Conservation (phyloP, 2,797 vertebrate genomes). For the Lateolabrax maculatus region DNA sequence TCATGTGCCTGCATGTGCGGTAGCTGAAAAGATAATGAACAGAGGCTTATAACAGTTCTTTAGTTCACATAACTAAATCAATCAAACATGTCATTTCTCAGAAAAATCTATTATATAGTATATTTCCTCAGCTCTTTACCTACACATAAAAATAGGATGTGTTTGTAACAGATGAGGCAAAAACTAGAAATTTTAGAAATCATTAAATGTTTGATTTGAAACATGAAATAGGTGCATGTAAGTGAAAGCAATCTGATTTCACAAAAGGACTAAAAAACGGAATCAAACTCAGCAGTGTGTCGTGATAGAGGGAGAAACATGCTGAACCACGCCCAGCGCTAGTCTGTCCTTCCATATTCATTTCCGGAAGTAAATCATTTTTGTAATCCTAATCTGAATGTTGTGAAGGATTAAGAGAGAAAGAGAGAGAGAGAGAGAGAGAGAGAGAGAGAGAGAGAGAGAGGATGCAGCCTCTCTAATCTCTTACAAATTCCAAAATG, state of each 20-base stretch:
- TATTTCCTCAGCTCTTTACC: neutral
- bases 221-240: neutral
- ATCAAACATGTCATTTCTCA: neutral
- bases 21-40: neutral
- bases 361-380: slow-evolving; percentile 89
- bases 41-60: neutral
- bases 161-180: neutral
- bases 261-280: neutral
- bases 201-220: neutral
- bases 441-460: slow-evolving; percentile 40
- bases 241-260: slow-evolving; percentile 1
- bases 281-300: slow-evolving; percentile 25
- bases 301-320: slow-evolving; percentile 18
- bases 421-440: slow-evolving; percentile 44
- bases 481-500: slow-evolving; percentile 59
- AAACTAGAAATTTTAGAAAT: neutral
- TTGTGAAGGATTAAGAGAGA: slow-evolving; percentile 80
- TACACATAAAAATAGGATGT: neutral
- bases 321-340: slow-evolving; percentile 27
- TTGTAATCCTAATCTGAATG: slow-evolving; percentile 89
- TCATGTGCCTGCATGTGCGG: neutral
- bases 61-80: neutral
- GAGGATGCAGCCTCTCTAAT: slow-evolving; percentile 68
- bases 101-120: neutral
- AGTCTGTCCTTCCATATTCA: slow-evolving; percentile 76